A percentile compares a stretch with the other conserved stretches of the same genome.
These are phyloP conservation scores for Bubo bubo DNA, from an alignment of 2,113 vertebrate species.

Conservation along the genomic window DNA sequence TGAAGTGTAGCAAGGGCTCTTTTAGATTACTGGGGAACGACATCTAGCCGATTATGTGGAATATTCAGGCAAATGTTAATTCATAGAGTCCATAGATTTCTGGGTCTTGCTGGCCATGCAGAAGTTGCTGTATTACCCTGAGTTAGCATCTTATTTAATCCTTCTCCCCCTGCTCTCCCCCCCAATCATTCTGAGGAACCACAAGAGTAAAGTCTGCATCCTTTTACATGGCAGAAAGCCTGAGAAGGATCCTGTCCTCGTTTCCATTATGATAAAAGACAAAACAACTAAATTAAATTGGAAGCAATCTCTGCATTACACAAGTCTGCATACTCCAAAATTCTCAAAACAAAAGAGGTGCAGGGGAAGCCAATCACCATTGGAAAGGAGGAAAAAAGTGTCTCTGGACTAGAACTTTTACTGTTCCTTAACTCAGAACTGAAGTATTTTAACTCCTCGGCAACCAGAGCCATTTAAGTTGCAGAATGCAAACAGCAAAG, in stretches of 20 bases:
- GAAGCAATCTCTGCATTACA: conserved; percentile 78
- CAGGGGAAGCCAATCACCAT: not conserved
- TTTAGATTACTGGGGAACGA: fast-evolving
- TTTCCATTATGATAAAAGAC: conserved; percentile 76
- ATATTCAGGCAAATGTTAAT: not conserved
- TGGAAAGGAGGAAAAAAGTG: not conserved
- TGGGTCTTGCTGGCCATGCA: not conserved
- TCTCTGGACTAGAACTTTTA: not conserved
- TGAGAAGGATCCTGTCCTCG: conserved; percentile 29
- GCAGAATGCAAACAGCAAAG: not conserved
- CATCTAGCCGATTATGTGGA: fast-evolving
- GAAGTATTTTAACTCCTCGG: conserved; percentile 63
- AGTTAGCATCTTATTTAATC: not conserved
- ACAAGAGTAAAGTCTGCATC: not conserved
- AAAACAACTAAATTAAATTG: conserved; percentile 92
- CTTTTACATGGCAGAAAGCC: conserved; percentile 5
- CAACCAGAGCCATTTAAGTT: not conserved
- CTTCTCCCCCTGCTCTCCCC: not conserved
- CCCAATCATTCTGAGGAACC: not conserved
- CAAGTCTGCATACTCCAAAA: conserved; percentile 39
- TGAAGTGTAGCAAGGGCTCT: not conserved
- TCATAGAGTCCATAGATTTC: not conserved
- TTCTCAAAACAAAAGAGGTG: conserved; percentile 67
- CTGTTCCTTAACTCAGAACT: conserved; percentile 60
- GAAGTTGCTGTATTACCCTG: not conserved